Base-by-base conservation (phyloP, 1,140 invertebrate species). In the Penaeus vannamei region DNA sequence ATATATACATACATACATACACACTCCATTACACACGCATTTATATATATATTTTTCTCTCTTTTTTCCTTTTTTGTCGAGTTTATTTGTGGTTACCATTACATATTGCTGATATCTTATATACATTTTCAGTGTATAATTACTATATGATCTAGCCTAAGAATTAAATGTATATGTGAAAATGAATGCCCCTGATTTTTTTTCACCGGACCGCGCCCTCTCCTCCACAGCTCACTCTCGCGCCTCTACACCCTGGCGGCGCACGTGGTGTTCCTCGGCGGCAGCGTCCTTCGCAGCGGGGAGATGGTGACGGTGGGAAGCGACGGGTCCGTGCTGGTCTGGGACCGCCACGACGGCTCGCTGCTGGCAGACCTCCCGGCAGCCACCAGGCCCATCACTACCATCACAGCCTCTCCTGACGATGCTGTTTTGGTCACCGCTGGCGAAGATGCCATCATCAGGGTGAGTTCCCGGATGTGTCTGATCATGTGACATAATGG, bases 181-280 rank as follows among this genome's bases (percentile, higher is more conserved):
- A 17, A 17, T 17, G 12, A 12, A 53, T 53, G 0, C 53, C 53
- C 12, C 53, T 53, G 17, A 17, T 53, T 53, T 53, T 17, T 53
- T 53, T 53, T 7, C 36, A 42, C 36, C 8, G 36, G 36, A 42
- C 36, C 4, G 4, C 36, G 36, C n/a, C 3, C n/a, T 60, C 69
- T 12, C 86, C 26, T 14, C 60, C 46, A 23, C 59, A 89, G 87
- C 61, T 81, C 72, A 1, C 87, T 89, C 32, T 82, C 77, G 36
- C 81, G 87, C 5, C 22, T 89, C 1, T 79, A 89, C 22, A 53
- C 42, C 22, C 83, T 89, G 29, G 77, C 60, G 20, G 87, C 87
- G 60, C 87, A 89, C 36, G 64, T 76, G 0, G 87, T 89, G 59
- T 89, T 89, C 82, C 87, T 89, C 23, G 87, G 87, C 23, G 87